Conservation (phyloP, 1,140 invertebrate species). For the Uloborus diversus region DNA sequence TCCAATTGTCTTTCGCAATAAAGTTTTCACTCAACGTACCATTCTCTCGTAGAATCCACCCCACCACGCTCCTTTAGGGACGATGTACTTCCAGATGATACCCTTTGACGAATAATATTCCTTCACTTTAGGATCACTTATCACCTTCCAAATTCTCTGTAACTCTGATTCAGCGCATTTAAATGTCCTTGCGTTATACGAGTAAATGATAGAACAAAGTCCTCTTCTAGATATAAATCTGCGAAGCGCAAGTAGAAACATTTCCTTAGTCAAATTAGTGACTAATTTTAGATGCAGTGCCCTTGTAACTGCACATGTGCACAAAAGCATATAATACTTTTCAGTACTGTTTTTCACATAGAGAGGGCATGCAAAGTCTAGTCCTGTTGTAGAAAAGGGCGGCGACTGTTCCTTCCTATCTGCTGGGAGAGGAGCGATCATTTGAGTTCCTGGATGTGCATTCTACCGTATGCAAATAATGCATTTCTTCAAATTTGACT, state of each 20-base stretch:
- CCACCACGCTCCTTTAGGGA: not conserved
- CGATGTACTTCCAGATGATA: constrained; percentile 2
- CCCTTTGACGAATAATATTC: not conserved
- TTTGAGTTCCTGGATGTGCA: not conserved
- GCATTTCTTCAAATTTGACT: not conserved
- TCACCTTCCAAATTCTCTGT: not conserved
- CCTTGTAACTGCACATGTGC: constrained; percentile 4
- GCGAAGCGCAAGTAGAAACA: not conserved
- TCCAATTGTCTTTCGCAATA: not conserved
- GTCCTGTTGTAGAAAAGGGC: not conserved
- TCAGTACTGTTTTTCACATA: not conserved
- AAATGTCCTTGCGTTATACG: no score
- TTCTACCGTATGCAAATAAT: not conserved
- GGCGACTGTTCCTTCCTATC: not conserved
- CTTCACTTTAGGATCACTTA: not conserved
- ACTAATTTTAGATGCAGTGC: not conserved
- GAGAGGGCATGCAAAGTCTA: not conserved
- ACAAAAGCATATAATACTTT: not conserved
- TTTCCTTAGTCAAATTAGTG: not conserved
- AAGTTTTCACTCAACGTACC: not conserved
- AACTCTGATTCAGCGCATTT: constrained; percentile 58
- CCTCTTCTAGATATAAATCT: not conserved
- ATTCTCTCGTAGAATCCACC: constrained; percentile 1
- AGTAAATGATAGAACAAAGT: constrained; percentile 39
- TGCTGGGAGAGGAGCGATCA: not conserved